Conservation (phyloP, 2,113 vertebrate genomes). For the Brachyhypopomus gauderio region DNA sequence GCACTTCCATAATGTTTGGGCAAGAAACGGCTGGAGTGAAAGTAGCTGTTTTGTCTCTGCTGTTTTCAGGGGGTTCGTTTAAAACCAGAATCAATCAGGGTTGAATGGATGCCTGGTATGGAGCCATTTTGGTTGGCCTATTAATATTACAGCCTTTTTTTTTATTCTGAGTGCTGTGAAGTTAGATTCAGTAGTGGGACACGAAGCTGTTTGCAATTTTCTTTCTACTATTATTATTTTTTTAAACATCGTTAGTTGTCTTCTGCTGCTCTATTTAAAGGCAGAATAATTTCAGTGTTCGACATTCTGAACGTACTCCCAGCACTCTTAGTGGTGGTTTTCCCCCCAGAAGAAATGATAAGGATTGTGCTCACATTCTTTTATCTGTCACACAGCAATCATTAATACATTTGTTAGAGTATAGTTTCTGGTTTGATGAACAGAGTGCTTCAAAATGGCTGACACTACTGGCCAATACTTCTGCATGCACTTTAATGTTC, state of each 20-base stretch:
- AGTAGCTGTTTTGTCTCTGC: not conserved
- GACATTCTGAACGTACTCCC: conserved; percentile 20
- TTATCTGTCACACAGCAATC: conserved; percentile 44
- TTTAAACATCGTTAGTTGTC: not conserved
- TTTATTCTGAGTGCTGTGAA: not conserved
- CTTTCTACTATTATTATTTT: not conserved
- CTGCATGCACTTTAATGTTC: conserved; percentile 17
- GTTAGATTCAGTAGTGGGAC: not conserved
- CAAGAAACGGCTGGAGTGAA: conserved; percentile 11
- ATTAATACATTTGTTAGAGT: conserved; percentile 31
- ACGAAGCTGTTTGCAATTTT: not conserved
- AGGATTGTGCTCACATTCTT: conserved; percentile 44
- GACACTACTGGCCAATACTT: conserved; percentile 31
- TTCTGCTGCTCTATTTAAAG: not conserved
- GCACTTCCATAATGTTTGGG: not conserved
- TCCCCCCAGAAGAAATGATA: conserved; percentile 22
- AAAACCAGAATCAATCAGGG: not conserved
- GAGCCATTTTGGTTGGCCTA: conserved; percentile 16
- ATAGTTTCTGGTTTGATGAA: conserved; percentile 38
- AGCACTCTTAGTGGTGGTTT: conserved; percentile 23
- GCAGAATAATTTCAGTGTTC: not conserved
- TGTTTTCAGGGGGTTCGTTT: conserved; percentile 1
- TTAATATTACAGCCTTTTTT: conserved; percentile 9
- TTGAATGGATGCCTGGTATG: not conserved
- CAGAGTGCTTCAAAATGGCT: conserved; percentile 32